phyloP scores from a whole-genome alignment of 2,888 invertebrate species.

The Macrosiphum euphorbiae region DNA sequence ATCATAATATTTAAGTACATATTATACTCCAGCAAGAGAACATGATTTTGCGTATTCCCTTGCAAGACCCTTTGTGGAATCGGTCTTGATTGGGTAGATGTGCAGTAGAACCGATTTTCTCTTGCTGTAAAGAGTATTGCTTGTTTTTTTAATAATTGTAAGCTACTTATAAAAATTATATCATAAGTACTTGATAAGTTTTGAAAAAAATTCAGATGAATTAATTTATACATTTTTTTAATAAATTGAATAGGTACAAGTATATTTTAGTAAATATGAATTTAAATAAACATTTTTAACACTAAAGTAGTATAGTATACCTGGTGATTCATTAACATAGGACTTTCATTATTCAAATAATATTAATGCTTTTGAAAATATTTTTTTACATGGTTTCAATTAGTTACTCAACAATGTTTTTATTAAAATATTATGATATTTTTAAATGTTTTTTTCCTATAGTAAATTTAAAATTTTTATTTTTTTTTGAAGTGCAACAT shows the following conservation, averaged over 20 bases:
- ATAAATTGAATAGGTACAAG: neutral
- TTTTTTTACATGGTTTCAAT: too few relatives aligned
- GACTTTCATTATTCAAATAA: neutral
- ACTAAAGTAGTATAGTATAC: neutral
- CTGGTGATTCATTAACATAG: too few relatives aligned
- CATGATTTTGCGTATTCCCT: neutral
- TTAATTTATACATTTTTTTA: neutral
- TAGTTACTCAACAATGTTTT: too few relatives aligned
- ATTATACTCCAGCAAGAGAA: neutral
- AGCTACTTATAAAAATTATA: neutral
- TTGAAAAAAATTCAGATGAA: neutral
- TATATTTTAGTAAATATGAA: neutral
- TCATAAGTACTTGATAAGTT: neutral
- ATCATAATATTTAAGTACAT: neutral
- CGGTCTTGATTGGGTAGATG: neutral
- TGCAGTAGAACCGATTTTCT: neutral
- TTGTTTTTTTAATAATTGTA: neutral
- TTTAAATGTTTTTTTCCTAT: too few relatives aligned
- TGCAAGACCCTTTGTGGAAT: neutral
- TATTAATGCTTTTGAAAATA: too few relatives aligned
- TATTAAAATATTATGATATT: too few relatives aligned
- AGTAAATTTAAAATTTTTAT: too few relatives aligned
- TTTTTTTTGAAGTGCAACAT: too few relatives aligned
- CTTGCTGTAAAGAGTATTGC: neutral
- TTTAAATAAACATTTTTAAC: neutral